phyloP scores from a whole-genome alignment of 1,140 invertebrate species.

The roundworm (Caenorhabditis elegans) region WBcel235 BX284604.4:1488001-1488500 shows the following conservation, averaged over 20 bases:
- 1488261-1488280: neutral
- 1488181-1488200: conserved; percentile 42
- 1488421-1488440: too few species aligned
- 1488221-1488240: neutral
- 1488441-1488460: too few species aligned
- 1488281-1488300: neutral
- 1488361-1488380: too few species aligned
- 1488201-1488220: conserved; percentile 34
- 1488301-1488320: too few species aligned
- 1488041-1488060: conserved; percentile 21
- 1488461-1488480: too few species aligned
- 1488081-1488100: conserved; percentile 13
- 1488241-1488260: conserved; percentile 11
- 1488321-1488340: too few species aligned
- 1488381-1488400: too few species aligned
- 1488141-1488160: conserved; percentile 36
- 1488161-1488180: conserved; percentile 43
- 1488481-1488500: too few species aligned
- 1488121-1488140: conserved; percentile 43
- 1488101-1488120: conserved; percentile 25
- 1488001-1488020: neutral
- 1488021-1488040: conserved; percentile 41
- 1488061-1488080: conserved; percentile 16
- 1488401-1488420: too few species aligned
- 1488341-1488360: too few species aligned